These are phyloP conservation scores for Furcifer pardalis DNA, from an alignment of 2,797 vertebrate genomes.

Conservation along the genomic window DNA sequence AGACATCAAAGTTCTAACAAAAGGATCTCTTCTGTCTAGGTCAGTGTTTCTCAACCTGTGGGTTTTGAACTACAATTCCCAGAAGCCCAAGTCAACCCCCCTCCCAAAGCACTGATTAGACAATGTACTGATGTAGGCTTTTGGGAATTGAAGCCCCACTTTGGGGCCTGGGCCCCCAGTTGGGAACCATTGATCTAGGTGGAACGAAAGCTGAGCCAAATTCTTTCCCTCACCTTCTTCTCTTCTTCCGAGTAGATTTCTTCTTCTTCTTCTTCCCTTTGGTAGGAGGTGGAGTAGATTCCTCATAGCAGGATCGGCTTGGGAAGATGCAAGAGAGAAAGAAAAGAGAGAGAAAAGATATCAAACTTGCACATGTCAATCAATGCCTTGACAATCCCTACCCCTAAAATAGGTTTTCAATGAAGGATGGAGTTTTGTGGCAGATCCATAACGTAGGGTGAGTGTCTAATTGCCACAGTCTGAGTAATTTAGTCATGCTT, in stretches of 20 bases:
- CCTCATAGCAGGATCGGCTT: conserved; percentile 79
- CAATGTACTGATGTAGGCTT: too few species aligned
- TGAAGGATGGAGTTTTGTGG: not conserved
- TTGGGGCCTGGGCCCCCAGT: too few species aligned
- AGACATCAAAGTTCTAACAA: too few species aligned
- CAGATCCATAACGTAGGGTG: not conserved
- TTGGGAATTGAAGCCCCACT: too few species aligned
- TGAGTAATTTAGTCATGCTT: conserved; percentile 53
- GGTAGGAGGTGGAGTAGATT: conserved; percentile 68
- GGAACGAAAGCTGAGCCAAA: not conserved
- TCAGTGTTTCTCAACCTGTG: too few species aligned
- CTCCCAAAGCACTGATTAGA: too few species aligned
- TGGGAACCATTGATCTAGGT: too few species aligned
- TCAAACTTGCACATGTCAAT: not conserved
- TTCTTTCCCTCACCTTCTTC: conserved; percentile 83
- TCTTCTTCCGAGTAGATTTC: conserved; percentile 89
- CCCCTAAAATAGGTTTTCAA: not conserved
- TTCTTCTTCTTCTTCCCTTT: conserved; percentile 95
- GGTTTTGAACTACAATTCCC: too few species aligned
- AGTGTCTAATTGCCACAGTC: conserved; percentile 56
- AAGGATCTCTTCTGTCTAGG: too few species aligned
- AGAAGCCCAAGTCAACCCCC: too few species aligned
- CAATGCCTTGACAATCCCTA: rapidly evolving
- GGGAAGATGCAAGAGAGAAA: conserved; percentile 11
- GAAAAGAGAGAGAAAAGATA: not conserved